A percentile compares a stretch with the other conserved stretches of the same genome.
Evolutionary conservation across 2,113 vertebrate species (phyloP).

Genomic region (Chloropsis hardwickii): DNA sequence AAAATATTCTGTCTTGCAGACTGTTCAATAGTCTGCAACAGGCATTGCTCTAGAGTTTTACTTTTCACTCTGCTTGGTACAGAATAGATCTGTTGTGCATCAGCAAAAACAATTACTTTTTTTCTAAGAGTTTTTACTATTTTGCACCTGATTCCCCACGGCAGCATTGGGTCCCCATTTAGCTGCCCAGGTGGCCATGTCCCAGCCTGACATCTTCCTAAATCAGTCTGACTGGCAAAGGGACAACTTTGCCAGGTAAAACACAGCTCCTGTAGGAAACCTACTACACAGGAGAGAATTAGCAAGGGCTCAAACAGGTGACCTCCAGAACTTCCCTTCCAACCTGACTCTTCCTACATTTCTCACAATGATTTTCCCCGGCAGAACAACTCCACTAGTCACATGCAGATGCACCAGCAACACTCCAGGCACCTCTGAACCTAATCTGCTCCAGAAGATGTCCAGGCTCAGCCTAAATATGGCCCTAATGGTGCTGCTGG

Average conservation of each 20-base stretch:
- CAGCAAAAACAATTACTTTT: not conserved
- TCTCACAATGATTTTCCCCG: not conserved
- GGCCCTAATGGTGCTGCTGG: not conserved
- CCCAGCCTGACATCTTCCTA: not conserved
- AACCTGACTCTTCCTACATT: not conserved
- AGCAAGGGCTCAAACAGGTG: not conserved
- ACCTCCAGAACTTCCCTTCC: not conserved
- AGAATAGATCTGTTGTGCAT: not conserved
- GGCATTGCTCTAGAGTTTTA: not conserved
- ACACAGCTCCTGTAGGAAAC: not conserved
- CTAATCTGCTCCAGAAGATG: not conserved
- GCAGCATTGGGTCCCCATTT: not conserved
- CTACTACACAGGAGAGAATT: not conserved
- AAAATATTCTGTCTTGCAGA: not conserved
- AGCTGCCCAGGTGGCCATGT: not conserved
- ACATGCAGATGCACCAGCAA: not conserved
- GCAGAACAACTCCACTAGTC: not conserved
- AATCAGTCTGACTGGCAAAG: not conserved
- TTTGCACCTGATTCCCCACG: not conserved
- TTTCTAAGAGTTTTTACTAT: not conserved
- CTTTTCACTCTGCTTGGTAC: not conserved
- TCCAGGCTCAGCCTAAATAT: not conserved
- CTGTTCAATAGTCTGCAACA: not conserved
- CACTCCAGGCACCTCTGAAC: not conserved
- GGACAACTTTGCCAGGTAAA: not conserved